Evolutionary conservation across 30 jellyfish, hydroid and myxozoan genomes (phyloP).

Genomic region (Sanderia malayensis): DNA sequence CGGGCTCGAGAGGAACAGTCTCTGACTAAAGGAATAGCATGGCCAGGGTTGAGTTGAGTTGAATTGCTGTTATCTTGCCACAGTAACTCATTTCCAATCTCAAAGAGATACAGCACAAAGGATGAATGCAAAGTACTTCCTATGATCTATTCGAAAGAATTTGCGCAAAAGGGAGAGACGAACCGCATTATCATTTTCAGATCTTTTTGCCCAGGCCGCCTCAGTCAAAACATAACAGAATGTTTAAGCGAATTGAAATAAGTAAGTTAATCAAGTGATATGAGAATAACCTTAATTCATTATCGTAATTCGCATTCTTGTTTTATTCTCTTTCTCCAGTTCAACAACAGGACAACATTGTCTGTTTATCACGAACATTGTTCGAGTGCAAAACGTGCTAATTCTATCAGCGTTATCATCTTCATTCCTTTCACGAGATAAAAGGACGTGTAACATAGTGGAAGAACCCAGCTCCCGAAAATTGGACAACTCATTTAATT

Average conservation of each 20-base stretch:
- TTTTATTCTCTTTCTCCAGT: constrained; percentile 40
- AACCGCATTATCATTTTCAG: constrained; percentile 30
- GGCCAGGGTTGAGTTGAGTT: background rate
- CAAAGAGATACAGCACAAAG: constrained; percentile 74
- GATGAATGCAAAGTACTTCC: constrained; percentile 36
- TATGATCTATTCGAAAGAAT: constrained; percentile 8
- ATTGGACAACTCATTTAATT: constrained; percentile 46
- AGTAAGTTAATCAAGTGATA: constrained; percentile 55
- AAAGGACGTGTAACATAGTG: constrained; percentile 26
- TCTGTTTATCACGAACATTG: constrained; percentile 55
- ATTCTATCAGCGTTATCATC: constrained; percentile 45
- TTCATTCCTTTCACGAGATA: constrained; percentile 20
- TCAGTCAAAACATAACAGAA: constrained; percentile 74
- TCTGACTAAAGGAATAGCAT: too few species aligned
- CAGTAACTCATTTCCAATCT: constrained; percentile 40
- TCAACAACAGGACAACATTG: constrained; percentile 48
- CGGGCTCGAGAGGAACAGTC: too few species aligned
- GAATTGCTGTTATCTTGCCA: constrained; percentile 47
- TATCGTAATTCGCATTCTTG: constrained; percentile 67
- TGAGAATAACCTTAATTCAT: constrained; percentile 67
- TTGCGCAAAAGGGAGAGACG: background rate
- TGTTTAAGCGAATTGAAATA: constrained; percentile 62
- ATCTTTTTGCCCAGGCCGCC: constrained; percentile 65
- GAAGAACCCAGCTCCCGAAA: too few species aligned
- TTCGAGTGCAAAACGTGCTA: constrained; percentile 48